Evolutionary conservation across 2,113 vertebrate species (phyloP).

Genomic region (Callaeas wilsoni): DNA sequence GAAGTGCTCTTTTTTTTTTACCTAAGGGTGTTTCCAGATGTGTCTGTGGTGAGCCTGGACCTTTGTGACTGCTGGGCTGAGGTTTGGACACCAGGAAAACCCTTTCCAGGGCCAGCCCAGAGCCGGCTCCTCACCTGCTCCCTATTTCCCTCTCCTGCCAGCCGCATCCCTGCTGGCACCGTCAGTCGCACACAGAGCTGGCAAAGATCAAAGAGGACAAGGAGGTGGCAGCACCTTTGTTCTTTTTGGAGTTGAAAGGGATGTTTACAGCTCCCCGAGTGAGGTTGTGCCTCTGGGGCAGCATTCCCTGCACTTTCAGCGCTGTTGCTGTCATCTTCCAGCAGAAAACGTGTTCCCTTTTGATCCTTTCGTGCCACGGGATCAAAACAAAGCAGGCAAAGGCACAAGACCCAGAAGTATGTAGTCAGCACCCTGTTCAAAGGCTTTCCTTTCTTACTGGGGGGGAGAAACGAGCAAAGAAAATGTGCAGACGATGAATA

Average conservation of each 20-base stretch:
- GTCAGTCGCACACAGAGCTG: neutral
- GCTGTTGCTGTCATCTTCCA: neutral
- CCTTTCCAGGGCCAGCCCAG: too few relatives aligned
- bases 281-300: neutral
- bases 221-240: neutral
- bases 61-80: neutral
- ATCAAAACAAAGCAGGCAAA: neutral
- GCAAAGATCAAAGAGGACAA: slow-evolving; percentile 4
- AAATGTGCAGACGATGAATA: neutral
- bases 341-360: slow-evolving; percentile 26
- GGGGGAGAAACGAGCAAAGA: neutral
- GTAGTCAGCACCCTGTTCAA: slow-evolving; percentile 16
- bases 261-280: neutral
- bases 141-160: neutral
- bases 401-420: neutral
- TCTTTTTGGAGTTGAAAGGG: slow-evolving; percentile 3
- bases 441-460: neutral
- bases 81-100: fast-evolving
- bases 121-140: neutral
- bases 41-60: neutral
- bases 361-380: neutral
- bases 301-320: neutral
- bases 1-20: neutral
- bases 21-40: neutral
- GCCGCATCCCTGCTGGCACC: neutral